phyloP scores from a whole-genome alignment of 2,888 invertebrate genomes.

The Aporophyla lueneburgensis region DNA sequence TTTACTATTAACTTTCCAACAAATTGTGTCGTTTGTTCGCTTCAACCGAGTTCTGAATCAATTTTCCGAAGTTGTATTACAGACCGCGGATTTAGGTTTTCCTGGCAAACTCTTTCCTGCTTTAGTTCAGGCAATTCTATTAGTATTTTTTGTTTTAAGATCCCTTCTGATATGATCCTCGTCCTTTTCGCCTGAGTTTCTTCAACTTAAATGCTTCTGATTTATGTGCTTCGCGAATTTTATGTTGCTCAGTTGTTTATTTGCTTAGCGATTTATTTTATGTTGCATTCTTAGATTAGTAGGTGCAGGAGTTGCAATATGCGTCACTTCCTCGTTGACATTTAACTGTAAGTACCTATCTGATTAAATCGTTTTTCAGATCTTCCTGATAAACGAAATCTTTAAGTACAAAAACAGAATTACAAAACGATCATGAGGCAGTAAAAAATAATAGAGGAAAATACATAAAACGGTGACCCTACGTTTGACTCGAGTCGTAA shows the following conservation, averaged over 20 bases:
- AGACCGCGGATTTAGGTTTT: constrained; percentile 30
- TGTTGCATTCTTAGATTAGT: not conserved
- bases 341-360: constrained; percentile 27
- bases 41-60: constrained; percentile 59
- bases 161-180: constrained; percentile 15
- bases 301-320: not conserved
- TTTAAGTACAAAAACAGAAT: constrained; percentile 41
- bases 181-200: constrained; percentile 12
- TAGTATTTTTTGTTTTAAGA: constrained; percentile 37
- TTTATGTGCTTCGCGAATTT: constrained; percentile 34
- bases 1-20: constrained; percentile 76
- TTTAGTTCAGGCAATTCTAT: constrained; percentile 38
- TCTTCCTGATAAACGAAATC: constrained; percentile 36
- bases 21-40: constrained; percentile 66
- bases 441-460: constrained; percentile 59
- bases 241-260: constrained; percentile 11
- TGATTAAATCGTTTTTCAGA: constrained; percentile 43
- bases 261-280: constrained; percentile 35
- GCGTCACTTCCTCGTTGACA: constrained; percentile 36
- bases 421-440: constrained; percentile 41
- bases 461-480: constrained; percentile 68
- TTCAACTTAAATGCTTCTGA: constrained; percentile 1
- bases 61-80: constrained; percentile 51
- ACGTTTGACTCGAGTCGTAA: constrained; percentile 65
- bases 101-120: constrained; percentile 40